Evolutionary conservation across 37 sponge, comb jelly and placozoan genomes (phyloP), one percentile per base, ranked within the genome.

Genomic region (Cladorhizidae sp.): DNA sequence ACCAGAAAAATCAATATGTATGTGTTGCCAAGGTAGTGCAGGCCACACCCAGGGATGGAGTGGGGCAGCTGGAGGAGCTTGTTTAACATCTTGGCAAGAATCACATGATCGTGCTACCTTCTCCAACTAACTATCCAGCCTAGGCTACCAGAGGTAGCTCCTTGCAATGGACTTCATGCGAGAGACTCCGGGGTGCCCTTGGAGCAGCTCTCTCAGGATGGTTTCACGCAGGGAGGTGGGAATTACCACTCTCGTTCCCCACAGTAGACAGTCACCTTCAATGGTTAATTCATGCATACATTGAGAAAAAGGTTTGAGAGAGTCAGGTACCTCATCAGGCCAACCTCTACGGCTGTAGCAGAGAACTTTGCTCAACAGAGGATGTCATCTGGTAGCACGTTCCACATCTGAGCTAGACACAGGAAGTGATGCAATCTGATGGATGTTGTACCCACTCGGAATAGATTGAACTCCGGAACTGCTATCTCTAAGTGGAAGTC

Each of bases 341-440:
- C 91, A 91, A n/a, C 83, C 80, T 61, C 26, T 18, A 54, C 57
- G 5, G 1, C 61, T 58, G n/a, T 57, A 86, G 17, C 40, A 57
- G 14, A 78, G 28, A 17, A 91, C 91, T 31, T 86, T 82, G 57
- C 83, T 69, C 2, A 91, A 35, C 33, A 72, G 38, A 32, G 79
- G 49, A 39, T 91, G 37, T 8, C 8, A 67, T 29, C 29, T 8
- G 17, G 61, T 59, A 6, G 61, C 61, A 23, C 15, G 15, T 59
- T 26, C 5, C 61, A 5, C 5, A 17, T 59, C 15, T 17, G 7
- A 18, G 3, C 5, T 18, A 28, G 61, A 17, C 28, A 40, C 50
- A 38, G 80, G 73, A 6, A 74, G 63, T 0, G 73, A 2, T n/a
- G 32, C 28, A 38, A 72, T 73, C 22, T 73, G 79, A 26, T 35